A percentile compares a stretch with the other conserved stretches of the same genome.
These are phyloP conservation scores for Laticauda colubrina DNA, from an alignment of 2,113 vertebrate genomes.

Conservation along the genomic window DNA sequence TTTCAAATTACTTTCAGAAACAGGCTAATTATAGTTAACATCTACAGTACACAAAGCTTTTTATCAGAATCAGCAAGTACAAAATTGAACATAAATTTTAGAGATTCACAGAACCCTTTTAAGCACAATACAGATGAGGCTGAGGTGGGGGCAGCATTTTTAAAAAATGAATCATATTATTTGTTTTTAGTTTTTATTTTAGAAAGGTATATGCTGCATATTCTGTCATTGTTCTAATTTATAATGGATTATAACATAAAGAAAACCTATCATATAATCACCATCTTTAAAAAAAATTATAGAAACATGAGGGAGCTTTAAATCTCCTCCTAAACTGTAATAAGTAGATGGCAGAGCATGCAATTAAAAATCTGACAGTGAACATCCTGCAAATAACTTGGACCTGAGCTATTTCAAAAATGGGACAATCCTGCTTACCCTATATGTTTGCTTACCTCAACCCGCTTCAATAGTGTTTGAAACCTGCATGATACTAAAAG, in stretches of 20 bases:
- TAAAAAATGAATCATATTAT: background rate
- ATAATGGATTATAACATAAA: background rate
- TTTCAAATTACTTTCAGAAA: background rate
- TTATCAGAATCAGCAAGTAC: background rate
- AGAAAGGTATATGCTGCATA: background rate
- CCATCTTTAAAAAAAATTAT: background rate
- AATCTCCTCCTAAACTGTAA: background rate
- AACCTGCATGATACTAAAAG: background rate
- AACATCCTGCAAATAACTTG: background rate
- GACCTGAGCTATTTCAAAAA: background rate
- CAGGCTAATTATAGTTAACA: background rate
- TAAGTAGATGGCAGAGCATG: background rate
- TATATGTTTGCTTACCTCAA: background rate
- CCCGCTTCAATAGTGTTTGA: background rate
- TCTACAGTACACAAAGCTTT: background rate
- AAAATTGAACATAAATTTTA: background rate
- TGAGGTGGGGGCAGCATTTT: background rate
- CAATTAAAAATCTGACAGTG: background rate
- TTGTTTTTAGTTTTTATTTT: background rate
- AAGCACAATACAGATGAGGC: background rate
- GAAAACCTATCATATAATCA: background rate
- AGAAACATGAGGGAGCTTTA: background rate
- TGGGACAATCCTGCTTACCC: background rate
- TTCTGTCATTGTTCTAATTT: background rate
- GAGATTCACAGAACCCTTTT: background rate